A percentile compares a stretch with the other conserved stretches of the same genome.
Evolutionary conservation across 2,797 vertebrate genomes (phyloP).

Genomic region (Eptatretus atami): DNA sequence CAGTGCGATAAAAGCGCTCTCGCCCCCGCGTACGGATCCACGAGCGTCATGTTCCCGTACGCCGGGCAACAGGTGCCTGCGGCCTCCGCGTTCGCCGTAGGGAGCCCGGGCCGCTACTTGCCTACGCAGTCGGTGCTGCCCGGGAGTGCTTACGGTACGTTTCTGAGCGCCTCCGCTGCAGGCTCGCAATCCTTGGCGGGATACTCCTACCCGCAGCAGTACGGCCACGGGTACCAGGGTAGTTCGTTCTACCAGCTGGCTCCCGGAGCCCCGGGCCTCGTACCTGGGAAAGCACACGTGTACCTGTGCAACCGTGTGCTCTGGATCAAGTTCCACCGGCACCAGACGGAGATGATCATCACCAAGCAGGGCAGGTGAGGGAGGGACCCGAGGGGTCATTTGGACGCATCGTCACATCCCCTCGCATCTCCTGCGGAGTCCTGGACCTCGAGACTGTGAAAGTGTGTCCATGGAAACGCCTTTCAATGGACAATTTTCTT

Average conservation of each 20-base stretch:
- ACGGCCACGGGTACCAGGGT: conserved; percentile 80
- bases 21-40: conserved; percentile 48
- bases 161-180: conserved; percentile 59
- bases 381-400: too few relatives aligned
- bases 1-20: neutral
- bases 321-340: conserved; percentile 95
- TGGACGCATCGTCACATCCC: too few relatives aligned
- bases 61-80: conserved; percentile 73
- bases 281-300: conserved; percentile 90
- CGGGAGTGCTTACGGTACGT: conserved; percentile 96
- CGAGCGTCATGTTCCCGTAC: conserved; percentile 63
- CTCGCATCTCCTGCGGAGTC: too few relatives aligned
- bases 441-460: too few relatives aligned
- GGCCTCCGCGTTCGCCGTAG: conserved; percentile 84
- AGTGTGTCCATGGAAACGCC: too few relatives aligned
- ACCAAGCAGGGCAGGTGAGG: conserved; percentile 90
- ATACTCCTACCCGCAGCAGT: conserved; percentile 93
- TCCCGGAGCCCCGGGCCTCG: conserved; percentile 56
- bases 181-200: conserved; percentile 62
- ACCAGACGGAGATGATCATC: conserved; percentile 99
- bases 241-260: conserved; percentile 97
- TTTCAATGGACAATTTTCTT: too few relatives aligned
- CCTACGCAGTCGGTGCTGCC: conserved; percentile 85
- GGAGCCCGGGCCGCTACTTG: conserved; percentile 89
- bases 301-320: conserved; percentile 97